These are phyloP conservation scores for Acleris sparsana DNA, from an alignment of 2,888 invertebrate species.

Conservation along the genomic window DNA sequence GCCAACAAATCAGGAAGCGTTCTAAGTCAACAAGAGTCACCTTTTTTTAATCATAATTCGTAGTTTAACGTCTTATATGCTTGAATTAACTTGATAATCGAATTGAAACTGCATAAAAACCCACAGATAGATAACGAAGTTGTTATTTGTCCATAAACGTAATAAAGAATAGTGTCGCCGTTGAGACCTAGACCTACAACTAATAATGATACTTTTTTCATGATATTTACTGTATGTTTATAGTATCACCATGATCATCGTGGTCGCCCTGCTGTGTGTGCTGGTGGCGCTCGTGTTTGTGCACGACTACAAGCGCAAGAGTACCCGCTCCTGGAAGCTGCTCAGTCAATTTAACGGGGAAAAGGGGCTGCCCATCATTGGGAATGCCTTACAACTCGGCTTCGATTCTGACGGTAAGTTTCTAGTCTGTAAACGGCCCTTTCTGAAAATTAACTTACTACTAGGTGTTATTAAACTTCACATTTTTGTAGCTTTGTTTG, in stretches of 20 bases:
- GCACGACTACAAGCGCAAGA: slow-evolving; percentile 41
- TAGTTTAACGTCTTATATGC: slow-evolving; percentile 6
- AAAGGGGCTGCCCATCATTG: slow-evolving; percentile 55
- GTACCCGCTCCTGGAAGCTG: slow-evolving; percentile 44
- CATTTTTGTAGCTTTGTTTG: too few relatives aligned
- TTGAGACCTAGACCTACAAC: not conserved
- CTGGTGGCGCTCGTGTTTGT: slow-evolving; percentile 41
- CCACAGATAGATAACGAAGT: not conserved
- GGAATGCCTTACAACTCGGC: slow-evolving; percentile 59
- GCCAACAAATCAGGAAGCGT: too few relatives aligned
- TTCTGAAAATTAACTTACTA: not conserved
- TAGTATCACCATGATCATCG: slow-evolving; percentile 42
- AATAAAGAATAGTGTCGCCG: not conserved
- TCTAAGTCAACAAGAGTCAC: not conserved
- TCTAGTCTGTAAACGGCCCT: not conserved
- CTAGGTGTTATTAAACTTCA: too few relatives aligned
- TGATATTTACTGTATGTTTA: not conserved
- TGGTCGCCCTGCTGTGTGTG: slow-evolving; percentile 43
- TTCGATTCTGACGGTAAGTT: slow-evolving; percentile 53
- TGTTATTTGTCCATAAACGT: not conserved
- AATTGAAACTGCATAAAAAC: not conserved
- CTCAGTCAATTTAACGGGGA: slow-evolving; percentile 54
- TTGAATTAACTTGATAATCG: slow-evolving; percentile 3
- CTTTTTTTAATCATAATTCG: not conserved
- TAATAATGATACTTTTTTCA: not conserved